Base-by-base conservation (phyloP, 2,888 invertebrate species). In the Monochamus alternatus region DNA sequence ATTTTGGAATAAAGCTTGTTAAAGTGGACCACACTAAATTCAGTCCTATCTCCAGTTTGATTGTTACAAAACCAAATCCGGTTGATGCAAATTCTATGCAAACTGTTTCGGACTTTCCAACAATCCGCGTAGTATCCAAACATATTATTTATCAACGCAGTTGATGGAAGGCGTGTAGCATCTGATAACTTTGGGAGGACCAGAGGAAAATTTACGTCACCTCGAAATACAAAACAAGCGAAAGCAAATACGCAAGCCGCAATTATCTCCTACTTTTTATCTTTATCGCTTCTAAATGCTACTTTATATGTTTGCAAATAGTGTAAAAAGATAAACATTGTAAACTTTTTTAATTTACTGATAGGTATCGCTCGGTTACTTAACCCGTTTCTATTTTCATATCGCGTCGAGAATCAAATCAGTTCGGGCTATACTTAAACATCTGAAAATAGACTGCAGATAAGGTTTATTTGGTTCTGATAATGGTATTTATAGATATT, bases 231-330 rank as follows among this genome's bases (percentile, higher is more conserved):
- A 47, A 47, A 47, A 47, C 47, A 47, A 9, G 12, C 10, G 47
- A 47, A 47, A 47, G 3, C 47, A 47, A 47, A 47, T 55, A 55
- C n/a, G 55, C 14, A 55, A n/a, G 14, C 14, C 12, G n/a, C 14
- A n/a, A 5, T 55, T 55, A 55, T 22, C 3, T 55, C 9, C 47
- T 12, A 12, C 10, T 47, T 10, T 12, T 47, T 12, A 47, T 55
- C 55, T 55, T 14, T n/a, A 55, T 55, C 1, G 38, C 38, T 38
- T 38, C 14, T 55, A 55, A n/a, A 55, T 14, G 55, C 55, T 55
- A 55, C 55, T 55, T 47, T 47, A 9, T 47, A 12, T 55, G 55
- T 55, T 55, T 55, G 55, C 55, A 55, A 55, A 55, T 22, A 55
- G 7, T n/a, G 55, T 22, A 55, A 55, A 14, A n/a, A 55, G 14